These are phyloP conservation scores for Phylloscopus whistleri DNA, from an alignment of 2,113 vertebrate genomes.

Conservation along the genomic window DNA sequence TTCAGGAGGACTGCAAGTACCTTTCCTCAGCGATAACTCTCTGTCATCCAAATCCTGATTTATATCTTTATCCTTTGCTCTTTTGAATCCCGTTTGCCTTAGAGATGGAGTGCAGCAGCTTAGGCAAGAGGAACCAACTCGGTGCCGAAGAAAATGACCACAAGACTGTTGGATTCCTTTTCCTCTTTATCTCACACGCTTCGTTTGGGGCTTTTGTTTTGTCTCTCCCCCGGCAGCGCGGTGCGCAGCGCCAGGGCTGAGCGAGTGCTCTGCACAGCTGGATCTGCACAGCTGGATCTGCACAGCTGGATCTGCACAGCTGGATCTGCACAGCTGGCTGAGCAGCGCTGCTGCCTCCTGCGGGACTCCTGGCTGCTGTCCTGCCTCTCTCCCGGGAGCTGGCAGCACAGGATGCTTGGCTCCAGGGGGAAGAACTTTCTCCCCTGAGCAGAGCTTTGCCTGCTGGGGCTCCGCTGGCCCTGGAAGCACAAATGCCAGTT, in stretches of 20 bases:
- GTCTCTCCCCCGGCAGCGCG: background rate
- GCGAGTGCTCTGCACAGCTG: background rate
- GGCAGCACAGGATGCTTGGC: background rate
- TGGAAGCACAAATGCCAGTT: background rate
- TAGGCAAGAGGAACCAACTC: background rate
- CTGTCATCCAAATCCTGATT: background rate
- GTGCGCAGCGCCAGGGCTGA: background rate
- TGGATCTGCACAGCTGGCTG: background rate
- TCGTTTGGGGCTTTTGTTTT: background rate
- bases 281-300: no score
- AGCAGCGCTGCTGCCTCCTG: background rate
- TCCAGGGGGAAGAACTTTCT: no score
- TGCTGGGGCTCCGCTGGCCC: background rate
- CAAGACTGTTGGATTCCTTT: background rate
- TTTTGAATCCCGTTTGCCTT: background rate
- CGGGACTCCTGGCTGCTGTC: no score
- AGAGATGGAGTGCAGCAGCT: background rate
- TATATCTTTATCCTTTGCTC: background rate
- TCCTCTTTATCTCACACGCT: accelerated
- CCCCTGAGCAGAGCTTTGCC: background rate
- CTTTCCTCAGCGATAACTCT: background rate
- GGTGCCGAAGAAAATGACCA: background rate
- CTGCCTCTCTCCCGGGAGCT: background rate
- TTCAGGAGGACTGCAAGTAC: background rate
- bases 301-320: background rate